phyloP scores from a whole-genome alignment of 2,797 vertebrate genomes.

The Mormyrus proboscirostris region DNA sequence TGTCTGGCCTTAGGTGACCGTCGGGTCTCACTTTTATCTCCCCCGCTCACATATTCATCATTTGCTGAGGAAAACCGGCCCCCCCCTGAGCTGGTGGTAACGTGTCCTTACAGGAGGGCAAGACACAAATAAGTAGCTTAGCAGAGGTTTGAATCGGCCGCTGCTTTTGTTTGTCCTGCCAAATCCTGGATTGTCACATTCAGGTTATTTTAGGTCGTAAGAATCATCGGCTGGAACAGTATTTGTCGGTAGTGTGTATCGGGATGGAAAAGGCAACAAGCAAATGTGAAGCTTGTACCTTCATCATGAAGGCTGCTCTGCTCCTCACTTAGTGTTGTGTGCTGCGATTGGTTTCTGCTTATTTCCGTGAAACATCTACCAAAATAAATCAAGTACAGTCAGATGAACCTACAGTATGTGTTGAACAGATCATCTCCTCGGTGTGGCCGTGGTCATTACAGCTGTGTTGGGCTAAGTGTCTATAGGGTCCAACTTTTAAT shows the following conservation, averaged over 20 bases:
- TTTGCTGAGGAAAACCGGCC: background rate
- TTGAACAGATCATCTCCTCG: background rate
- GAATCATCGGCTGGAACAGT: background rate
- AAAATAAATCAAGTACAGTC: background rate
- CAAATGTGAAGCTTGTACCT: background rate
- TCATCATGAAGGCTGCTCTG: background rate
- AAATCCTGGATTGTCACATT: background rate
- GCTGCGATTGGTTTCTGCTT: background rate
- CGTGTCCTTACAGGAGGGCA: background rate
- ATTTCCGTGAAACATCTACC: background rate
- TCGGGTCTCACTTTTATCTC: background rate
- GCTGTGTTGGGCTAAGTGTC: background rate
- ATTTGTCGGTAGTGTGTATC: background rate
- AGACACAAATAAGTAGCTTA: background rate
- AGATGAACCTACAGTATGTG: background rate
- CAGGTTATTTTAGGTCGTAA: background rate
- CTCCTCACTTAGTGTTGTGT: background rate
- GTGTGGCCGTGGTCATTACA: background rate
- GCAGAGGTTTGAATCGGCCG: background rate
- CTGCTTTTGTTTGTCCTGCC: background rate
- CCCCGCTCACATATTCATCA: background rate
- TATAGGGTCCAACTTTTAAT: background rate
- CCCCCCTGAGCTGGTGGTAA: background rate
- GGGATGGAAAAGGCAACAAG: background rate
- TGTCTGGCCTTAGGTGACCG: conserved; percentile 4